A percentile compares a stretch with the other conserved stretches of the same genome.
Conservation (phyloP, 2,888 invertebrate species). For the Drosophila barbarae region DNA sequence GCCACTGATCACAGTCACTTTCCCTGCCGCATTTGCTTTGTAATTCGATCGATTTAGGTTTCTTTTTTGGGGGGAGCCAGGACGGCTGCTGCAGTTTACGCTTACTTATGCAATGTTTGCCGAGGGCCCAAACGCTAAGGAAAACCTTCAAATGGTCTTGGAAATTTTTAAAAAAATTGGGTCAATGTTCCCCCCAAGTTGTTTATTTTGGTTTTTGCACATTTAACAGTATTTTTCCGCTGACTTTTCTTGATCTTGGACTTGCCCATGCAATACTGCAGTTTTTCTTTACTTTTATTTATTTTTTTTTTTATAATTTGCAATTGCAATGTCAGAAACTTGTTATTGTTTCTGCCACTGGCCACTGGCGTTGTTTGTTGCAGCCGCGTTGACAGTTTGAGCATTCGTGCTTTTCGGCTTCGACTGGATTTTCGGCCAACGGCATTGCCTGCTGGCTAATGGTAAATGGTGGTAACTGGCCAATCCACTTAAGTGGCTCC, state of each 20-base stretch:
- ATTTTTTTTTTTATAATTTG: slow-evolving; percentile 23
- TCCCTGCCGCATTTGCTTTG: slow-evolving; percentile 56
- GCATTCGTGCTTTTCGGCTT: slow-evolving; percentile 21
- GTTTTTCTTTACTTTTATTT: slow-evolving; percentile 32
- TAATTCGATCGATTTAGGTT: slow-evolving; percentile 59
- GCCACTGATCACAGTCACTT: slow-evolving; percentile 18
- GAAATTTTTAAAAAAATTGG: slow-evolving; percentile 46
- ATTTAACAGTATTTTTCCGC: slow-evolving; percentile 63
- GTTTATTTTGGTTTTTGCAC: slow-evolving; percentile 51
- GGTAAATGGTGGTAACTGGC: slow-evolving; percentile 26
- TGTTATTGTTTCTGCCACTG: slow-evolving; percentile 30
- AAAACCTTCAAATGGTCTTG: slow-evolving; percentile 52
- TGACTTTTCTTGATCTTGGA: slow-evolving; percentile 70
- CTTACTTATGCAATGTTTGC: slow-evolving; percentile 66
- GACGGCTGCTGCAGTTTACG: slow-evolving; percentile 50
- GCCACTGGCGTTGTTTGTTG: slow-evolving; percentile 11
- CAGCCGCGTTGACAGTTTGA: slow-evolving; percentile 53
- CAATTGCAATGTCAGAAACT: slow-evolving; percentile 49
- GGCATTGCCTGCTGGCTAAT: slow-evolving; percentile 1
- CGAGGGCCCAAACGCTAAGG: slow-evolving; percentile 26
- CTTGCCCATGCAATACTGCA: slow-evolving; percentile 70
- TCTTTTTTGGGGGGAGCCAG: slow-evolving; percentile 44
- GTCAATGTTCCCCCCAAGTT: slow-evolving; percentile 58
- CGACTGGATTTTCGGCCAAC: slow-evolving; percentile 29
- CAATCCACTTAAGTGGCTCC: slow-evolving; percentile 16